Evolutionary conservation across 2,888 invertebrate species (phyloP), one percentile per base, ranked within the genome.

Genomic region (Rugalucina vietnamica): DNA sequence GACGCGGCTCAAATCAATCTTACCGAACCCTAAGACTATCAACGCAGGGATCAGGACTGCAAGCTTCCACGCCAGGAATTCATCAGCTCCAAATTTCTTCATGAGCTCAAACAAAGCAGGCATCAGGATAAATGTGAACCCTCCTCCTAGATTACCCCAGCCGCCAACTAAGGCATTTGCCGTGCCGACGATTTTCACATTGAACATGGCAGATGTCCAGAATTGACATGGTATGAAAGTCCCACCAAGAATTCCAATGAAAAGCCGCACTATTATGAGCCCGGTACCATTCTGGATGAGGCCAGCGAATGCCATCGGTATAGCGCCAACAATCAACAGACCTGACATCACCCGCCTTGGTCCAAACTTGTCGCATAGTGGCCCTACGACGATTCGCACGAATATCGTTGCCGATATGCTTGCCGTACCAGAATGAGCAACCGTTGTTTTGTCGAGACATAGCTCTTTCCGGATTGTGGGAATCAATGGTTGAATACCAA

Each of bases 161-260:
- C 86, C 86, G n/a, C 79, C 86, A 10, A 80, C 82, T 0, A 86
- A 2, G 18, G 86, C 86, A 50, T 86, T 86, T 1, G 83, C 81
- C 3, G 83, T 83, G 18, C 86, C 83, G 0, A 86, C 77, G 5
- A 86, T 86, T 60, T 86, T 81, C 12, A 60, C 36, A 37, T 80
- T 83, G 73, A 83, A 86, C 83, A 86, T 83, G 36, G 78, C 76
- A 0, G 76, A 83, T 3, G 81, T 79, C 86, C 86, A 86, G 54
- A 83, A 83, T 50, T 86, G 79, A 34, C 86, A 82, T 1, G 86
- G 86, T 14, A 86, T 79, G 24, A 86, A 83, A 12, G 75, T 43
- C 27, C 81, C 86, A 29, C 86, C 86, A 12, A 86, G 74, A 5
- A 86, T 69, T 36, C 86, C 86, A 43, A 86, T 72, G 29, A 65